phyloP scores from a whole-genome alignment of 2,888 invertebrate genomes.

The Rambutsinella grinnellia region DNA sequence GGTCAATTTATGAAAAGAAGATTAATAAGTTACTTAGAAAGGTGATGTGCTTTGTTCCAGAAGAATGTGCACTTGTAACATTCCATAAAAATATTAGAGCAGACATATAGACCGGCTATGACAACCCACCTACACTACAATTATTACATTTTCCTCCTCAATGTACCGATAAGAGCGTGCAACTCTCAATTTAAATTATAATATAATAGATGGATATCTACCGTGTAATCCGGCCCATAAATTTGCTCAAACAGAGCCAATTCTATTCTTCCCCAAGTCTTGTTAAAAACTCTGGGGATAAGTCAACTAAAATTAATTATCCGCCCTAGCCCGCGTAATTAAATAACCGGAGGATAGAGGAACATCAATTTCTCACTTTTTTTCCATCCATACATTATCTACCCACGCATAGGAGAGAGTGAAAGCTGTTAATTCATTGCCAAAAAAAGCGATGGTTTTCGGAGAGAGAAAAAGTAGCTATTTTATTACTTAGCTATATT shows the following conservation, averaged over 20 bases:
- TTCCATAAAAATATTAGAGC: not conserved
- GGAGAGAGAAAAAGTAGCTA: not conserved
- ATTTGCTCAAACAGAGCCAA: constrained; percentile 6
- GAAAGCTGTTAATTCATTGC: too few species aligned
- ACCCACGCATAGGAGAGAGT: not conserved
- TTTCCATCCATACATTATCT: not conserved
- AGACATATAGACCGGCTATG: not conserved
- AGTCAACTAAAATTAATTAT: constrained; percentile 31
- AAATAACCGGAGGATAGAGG: constrained; percentile 32
- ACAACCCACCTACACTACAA: constrained; percentile 4
- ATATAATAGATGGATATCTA: constrained; percentile 20
- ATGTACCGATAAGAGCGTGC: not conserved
- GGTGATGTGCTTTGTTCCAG: too few species aligned
- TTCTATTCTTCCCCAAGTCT: not conserved
- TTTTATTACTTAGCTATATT: not conserved
- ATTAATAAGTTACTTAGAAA: too few species aligned
- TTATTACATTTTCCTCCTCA: not conserved
- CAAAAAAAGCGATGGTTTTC: too few species aligned
- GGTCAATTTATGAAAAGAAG: too few species aligned
- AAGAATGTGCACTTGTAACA: too few species aligned
- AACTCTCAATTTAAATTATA: constrained; percentile 13
- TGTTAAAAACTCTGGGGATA: constrained; percentile 10
- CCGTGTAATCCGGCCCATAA: too few species aligned
- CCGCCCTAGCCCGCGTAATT: constrained; percentile 20
- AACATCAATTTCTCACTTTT: constrained; percentile 10